Conservation (phyloP, 1,140 invertebrate species). For the Oreohelix idahoensis region DNA sequence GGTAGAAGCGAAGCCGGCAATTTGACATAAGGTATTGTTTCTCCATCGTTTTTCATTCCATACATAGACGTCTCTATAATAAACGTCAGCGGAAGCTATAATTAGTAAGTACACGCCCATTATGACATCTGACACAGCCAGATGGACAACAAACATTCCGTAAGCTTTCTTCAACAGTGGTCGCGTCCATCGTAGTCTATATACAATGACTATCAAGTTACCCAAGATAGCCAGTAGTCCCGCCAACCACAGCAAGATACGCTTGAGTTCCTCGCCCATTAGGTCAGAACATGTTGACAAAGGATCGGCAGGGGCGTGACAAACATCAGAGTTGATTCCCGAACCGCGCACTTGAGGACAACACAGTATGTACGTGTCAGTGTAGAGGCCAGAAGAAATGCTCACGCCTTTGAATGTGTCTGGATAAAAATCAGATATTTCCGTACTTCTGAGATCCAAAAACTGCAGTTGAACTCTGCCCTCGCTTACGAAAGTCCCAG, state of each 20-base stretch:
- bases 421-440: slow-evolving; percentile 16
- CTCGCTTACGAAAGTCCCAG: slow-evolving; percentile 4
- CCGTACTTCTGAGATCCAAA: slow-evolving; percentile 22
- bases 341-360: slow-evolving; percentile 34
- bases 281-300: not conserved
- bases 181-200: slow-evolving; percentile 39
- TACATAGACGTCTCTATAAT: slow-evolving; percentile 54
- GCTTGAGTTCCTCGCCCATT: not conserved
- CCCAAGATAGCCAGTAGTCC: slow-evolving; percentile 45
- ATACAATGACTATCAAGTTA: slow-evolving; percentile 50
- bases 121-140: slow-evolving; percentile 58
- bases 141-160: slow-evolving; percentile 54
- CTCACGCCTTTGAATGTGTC: slow-evolving; percentile 29
- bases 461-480: not conserved
- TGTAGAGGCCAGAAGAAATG: slow-evolving; percentile 19
- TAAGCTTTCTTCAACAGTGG: slow-evolving; percentile 26
- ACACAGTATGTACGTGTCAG: slow-evolving; percentile 50
- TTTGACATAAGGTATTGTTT: slow-evolving; percentile 47
- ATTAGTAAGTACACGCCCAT: slow-evolving; percentile 65
- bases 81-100: slow-evolving; percentile 55
- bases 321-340: slow-evolving; percentile 12
- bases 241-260: not conserved
- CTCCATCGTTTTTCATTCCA: slow-evolving; percentile 52
- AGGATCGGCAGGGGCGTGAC: slow-evolving; percentile 8
- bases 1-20: slow-evolving; percentile 55